Conservation (phyloP, 2,113 vertebrate species). For the Ibidorhyncha struthersii region DNA sequence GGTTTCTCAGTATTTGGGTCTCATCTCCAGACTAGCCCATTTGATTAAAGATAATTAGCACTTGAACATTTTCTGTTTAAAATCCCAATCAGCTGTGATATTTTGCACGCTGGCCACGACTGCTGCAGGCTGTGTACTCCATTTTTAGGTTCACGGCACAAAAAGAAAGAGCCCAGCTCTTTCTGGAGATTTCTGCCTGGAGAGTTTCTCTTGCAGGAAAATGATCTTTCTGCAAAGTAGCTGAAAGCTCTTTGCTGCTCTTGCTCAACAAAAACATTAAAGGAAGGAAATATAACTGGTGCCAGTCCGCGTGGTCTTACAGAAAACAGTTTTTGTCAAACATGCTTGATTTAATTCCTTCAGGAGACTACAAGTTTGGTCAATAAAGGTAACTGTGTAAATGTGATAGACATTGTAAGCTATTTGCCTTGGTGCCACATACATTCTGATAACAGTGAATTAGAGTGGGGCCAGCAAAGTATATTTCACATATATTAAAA, state of each 20-base stretch:
- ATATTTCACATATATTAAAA: not conserved
- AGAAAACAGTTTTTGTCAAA: not conserved
- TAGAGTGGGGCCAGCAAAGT: not conserved
- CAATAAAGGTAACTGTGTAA: not conserved
- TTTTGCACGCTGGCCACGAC: not conserved
- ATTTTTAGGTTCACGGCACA: not conserved
- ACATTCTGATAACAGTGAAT: not conserved
- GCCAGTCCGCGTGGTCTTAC: not conserved
- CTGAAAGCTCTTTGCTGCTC: not conserved
- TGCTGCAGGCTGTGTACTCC: not conserved
- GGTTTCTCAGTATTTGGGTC: not conserved
- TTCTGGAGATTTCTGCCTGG: not conserved
- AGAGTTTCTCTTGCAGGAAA: not conserved
- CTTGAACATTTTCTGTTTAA: slow-evolving; percentile 5
- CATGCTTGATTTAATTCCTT: not conserved
- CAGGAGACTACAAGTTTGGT: not conserved
- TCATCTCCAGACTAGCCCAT: not conserved
- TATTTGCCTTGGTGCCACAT: slow-evolving; percentile 13
- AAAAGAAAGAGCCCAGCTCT: not conserved
- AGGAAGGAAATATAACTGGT: not conserved
- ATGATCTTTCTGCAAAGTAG: not conserved
- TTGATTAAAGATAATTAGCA: slow-evolving; percentile 28
- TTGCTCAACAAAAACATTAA: not conserved
- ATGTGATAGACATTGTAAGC: not conserved
- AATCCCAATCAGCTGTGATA: not conserved